phyloP scores from a whole-genome alignment of 2,113 vertebrate species.

The Pteropus alecto region DNA sequence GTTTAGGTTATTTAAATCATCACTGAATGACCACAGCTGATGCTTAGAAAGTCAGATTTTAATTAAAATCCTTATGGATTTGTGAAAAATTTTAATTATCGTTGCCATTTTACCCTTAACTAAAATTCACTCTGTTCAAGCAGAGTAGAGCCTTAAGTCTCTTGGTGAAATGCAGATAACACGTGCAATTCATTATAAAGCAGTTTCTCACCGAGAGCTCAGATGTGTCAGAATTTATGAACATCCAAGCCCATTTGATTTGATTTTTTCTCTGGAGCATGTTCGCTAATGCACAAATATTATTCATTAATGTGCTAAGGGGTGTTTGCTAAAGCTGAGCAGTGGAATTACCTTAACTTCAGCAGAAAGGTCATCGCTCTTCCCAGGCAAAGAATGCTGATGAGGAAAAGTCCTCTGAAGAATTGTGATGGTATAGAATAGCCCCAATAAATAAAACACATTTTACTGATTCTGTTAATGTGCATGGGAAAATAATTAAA shows the following conservation, averaged over 20 bases:
- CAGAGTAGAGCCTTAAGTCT: not conserved
- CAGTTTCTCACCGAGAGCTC: conserved; percentile 38
- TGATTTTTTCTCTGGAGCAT: conserved; percentile 48
- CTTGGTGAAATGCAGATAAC: not conserved
- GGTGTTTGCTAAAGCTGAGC: conserved; percentile 45
- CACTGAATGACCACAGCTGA: not conserved
- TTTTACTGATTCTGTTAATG: not conserved
- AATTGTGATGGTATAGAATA: conserved; percentile 84
- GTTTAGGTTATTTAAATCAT: not conserved
- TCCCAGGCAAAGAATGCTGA: conserved; percentile 80
- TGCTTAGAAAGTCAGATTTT: conserved; percentile 33
- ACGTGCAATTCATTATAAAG: conserved; percentile 57
- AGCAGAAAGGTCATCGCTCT: conserved; percentile 88
- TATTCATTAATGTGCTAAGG: conserved; percentile 45
- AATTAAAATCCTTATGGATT: conserved; percentile 30
- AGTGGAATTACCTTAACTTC: conserved; percentile 85
- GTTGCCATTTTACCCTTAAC: conserved; percentile 50
- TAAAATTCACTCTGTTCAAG: conserved; percentile 2
- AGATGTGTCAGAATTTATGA: conserved; percentile 64
- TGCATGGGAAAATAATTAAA: not conserved
- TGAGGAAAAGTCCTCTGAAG: conserved; percentile 80
- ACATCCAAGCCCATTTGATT: conserved; percentile 50
- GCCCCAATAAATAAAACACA: conserved; percentile 76
- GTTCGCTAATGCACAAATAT: conserved; percentile 70
- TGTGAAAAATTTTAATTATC: conserved; percentile 46